Base-by-base conservation (phyloP, 1,140 invertebrate genomes). In the Epicauta chinensis region DNA sequence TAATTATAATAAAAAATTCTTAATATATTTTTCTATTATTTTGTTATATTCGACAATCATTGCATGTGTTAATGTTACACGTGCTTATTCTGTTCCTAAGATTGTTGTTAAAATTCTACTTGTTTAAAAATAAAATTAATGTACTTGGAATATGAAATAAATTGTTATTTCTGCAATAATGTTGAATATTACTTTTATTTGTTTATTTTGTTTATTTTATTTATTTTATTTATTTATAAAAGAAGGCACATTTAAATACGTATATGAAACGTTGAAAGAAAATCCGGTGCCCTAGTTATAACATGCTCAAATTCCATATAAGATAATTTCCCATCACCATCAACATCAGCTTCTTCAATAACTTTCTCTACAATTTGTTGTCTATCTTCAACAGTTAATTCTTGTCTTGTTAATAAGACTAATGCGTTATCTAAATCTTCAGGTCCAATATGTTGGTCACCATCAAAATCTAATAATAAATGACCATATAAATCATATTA, bases 291-390 rank as follows among this genome's bases (percentile, higher is more conserved):
- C 61, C 93, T 81, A 0, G 91, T 88, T 31, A 97, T 90, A n/a
- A 95, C 91, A 73, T 96, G 92, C 68, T 95, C 91, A 73, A 97
- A 97, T 73, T 97, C 93, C 70, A 94, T 83, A 71, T 87, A 94
- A 0, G 91, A 93, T 10, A 97, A 73, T 62, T 87, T 86, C 15
- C 90, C 89, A 73, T 96, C 93, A 35, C 91, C 91, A 72, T 97
- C 93, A 41, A 96, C 84, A 70, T 97, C 93, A 17, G 87, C 91
- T 70, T 97, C 93, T 63, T 93, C 89, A 49, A 97, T 79, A 40
- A 93, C 81, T 69, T 87, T 87, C 73, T 78, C 80, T 51, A 78
- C 81, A 68, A 79, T 86, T 71, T 77, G 81, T 69, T 70, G 81
- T 63, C 67, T 88, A 75, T 98, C 94, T 53, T 97, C 91, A 2